Evolutionary conservation across 2,797 vertebrate species (phyloP).

Genomic region (Natrix natrix): DNA sequence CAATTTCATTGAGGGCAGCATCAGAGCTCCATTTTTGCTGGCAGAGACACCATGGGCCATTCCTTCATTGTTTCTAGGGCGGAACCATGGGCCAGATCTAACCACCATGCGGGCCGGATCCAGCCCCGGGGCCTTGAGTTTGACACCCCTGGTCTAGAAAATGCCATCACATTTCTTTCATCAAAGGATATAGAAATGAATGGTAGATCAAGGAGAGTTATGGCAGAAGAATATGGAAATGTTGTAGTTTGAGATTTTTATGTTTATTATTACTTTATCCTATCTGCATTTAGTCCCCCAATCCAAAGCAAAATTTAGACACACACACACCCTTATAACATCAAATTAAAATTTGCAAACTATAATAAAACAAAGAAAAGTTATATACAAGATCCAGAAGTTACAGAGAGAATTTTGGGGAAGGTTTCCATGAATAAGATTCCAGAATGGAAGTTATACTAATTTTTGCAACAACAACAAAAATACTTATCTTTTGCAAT

Average conservation of each 20-base stretch:
- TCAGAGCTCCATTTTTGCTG: too few species aligned
- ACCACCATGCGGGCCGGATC: too few species aligned
- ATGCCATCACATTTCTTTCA: background rate
- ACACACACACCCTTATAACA: background rate
- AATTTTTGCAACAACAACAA: background rate
- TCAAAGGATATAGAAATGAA: background rate
- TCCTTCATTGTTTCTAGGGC: too few species aligned
- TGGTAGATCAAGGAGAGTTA: background rate
- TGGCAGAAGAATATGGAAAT: background rate
- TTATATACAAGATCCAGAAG: background rate
- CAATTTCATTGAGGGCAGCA: too few species aligned
- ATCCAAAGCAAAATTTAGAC: background rate
- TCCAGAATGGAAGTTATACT: background rate
- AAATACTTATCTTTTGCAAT: background rate
- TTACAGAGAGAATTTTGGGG: background rate
- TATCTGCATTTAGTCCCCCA: background rate
- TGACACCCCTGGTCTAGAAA: background rate
- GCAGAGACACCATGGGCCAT: too few species aligned
- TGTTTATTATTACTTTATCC: background rate
- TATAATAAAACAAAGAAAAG: background rate
- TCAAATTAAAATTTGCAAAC: background rate
- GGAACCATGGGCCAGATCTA: too few species aligned
- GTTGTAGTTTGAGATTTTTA: background rate
- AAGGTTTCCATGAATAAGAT: background rate
- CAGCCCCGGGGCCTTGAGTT: too few species aligned